Percentiles rank a stretch among this genome's conserved stretches.
Conservation (phyloP, 2,888 invertebrate genomes). For the Philopedon plagiatum region DNA sequence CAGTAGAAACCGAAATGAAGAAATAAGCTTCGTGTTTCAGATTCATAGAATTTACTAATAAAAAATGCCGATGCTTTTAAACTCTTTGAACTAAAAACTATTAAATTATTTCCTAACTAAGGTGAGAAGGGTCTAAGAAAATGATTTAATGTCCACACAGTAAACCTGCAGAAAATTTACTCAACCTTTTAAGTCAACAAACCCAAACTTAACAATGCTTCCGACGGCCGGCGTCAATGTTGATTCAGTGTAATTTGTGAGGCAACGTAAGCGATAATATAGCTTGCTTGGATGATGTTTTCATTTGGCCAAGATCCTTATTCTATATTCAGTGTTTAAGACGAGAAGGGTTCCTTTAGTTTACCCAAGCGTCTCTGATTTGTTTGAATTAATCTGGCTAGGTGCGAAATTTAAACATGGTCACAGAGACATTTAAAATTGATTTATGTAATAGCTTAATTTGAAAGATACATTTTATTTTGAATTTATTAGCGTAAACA, state of each 20-base stretch:
- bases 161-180: constrained; percentile 38
- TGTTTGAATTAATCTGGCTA: constrained; percentile 33
- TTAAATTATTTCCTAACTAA: neutral
- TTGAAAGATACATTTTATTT: no score
- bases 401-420: constrained; percentile 18
- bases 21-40: no score
- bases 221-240: constrained; percentile 35
- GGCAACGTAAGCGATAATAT: constrained; percentile 44
- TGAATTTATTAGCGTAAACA: no score
- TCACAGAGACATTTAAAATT: no score
- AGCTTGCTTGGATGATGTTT: constrained; percentile 44
- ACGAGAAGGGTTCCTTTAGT: constrained; percentile 23
- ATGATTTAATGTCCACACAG: constrained; percentile 32
- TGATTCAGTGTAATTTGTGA: constrained; percentile 44
- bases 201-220: constrained; percentile 44
- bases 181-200: constrained; percentile 35
- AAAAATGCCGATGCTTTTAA: no score
- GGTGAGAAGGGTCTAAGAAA: constrained; percentile 25
- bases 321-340: constrained; percentile 42
- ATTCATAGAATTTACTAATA: no score
- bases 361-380: constrained; percentile 30
- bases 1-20: no score
- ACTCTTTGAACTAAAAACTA: no score
- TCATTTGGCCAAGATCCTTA: constrained; percentile 42
- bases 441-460: no score